Conservation (phyloP, 2,888 invertebrate species). For the Aricia artaxerxes region DNA sequence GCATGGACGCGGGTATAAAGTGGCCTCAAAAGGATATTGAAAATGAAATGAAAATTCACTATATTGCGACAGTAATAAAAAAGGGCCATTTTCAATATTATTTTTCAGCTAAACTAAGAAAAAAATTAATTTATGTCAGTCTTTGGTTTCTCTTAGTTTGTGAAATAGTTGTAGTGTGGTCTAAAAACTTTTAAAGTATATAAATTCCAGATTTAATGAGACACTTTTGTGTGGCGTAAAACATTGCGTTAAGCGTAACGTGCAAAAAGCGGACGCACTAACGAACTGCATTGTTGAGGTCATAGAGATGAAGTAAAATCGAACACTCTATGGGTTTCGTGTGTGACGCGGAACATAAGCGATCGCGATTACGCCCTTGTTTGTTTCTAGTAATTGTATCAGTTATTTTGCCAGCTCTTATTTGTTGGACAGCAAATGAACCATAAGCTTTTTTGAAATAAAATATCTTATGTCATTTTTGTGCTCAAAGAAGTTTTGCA, state of each 20-base stretch:
- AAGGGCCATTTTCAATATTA: too few relatives aligned
- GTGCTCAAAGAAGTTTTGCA: too few relatives aligned
- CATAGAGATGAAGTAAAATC: slow-evolving; percentile 61
- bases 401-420: too few relatives aligned
- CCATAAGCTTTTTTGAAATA: too few relatives aligned
- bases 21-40: not conserved
- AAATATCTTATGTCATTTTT: too few relatives aligned
- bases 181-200: slow-evolving; percentile 15
- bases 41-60: too few relatives aligned
- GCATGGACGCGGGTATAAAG: not conserved
- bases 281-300: slow-evolving; percentile 69
- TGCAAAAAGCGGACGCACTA: slow-evolving; percentile 64
- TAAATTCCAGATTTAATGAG: slow-evolving; percentile 43
- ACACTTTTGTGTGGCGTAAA: slow-evolving; percentile 46
- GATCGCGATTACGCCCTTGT: slow-evolving; percentile 30
- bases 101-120: too few relatives aligned
- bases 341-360: slow-evolving; percentile 41
- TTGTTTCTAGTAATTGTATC: too few relatives aligned
- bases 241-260: slow-evolving; percentile 54
- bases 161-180: not conserved
- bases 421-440: too few relatives aligned
- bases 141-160: not conserved
- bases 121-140: too few relatives aligned
- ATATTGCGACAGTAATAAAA: too few relatives aligned
- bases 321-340: slow-evolving; percentile 50